These are phyloP conservation scores for Platichthys stellatus DNA, from an alignment of 2,113 vertebrate genomes.

Conservation along the genomic window DNA sequence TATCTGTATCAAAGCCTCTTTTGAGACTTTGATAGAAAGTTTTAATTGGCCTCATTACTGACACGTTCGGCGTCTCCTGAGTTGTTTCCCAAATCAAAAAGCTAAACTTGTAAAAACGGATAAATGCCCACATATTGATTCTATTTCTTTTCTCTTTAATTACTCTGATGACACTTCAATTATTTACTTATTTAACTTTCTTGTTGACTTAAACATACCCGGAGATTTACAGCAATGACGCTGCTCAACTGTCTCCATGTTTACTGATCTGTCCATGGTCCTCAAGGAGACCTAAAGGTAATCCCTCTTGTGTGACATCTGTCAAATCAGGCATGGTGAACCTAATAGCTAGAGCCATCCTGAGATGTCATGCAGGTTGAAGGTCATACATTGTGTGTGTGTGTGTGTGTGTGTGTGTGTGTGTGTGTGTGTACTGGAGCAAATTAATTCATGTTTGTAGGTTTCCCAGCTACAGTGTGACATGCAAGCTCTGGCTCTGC, in stretches of 20 bases:
- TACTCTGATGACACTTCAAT: slow-evolving; percentile 19
- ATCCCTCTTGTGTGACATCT: slow-evolving; percentile 54
- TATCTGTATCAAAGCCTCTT: slow-evolving; percentile 45
- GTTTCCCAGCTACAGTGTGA: not conserved
- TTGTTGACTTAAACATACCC: not conserved
- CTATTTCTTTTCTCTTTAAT: slow-evolving; percentile 10
- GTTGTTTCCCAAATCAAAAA: slow-evolving; percentile 26
- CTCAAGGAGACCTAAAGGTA: slow-evolving; percentile 41
- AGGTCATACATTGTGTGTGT: not conserved
- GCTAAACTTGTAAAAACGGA: slow-evolving; percentile 28
- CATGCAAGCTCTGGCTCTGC: not conserved
- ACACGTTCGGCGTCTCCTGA: slow-evolving; percentile 6
- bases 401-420: too few relatives aligned
- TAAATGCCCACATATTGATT: slow-evolving; percentile 40
- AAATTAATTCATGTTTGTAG: not conserved
- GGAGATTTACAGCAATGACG: not conserved
- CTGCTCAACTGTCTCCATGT: not conserved
- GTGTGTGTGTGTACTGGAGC: too few relatives aligned
- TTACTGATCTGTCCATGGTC: slow-evolving; percentile 20
- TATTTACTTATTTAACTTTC: slow-evolving; percentile 13
- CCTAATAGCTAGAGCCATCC: slow-evolving; percentile 53
- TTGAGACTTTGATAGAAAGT: slow-evolving; percentile 57
- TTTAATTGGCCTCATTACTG: slow-evolving; percentile 63
- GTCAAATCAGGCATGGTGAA: slow-evolving; percentile 60
- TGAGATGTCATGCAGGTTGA: slow-evolving; percentile 31